These are phyloP conservation scores for Troglohyphantes excavatus DNA, from an alignment of 2,888 invertebrate species.

Conservation along the genomic window DNA sequence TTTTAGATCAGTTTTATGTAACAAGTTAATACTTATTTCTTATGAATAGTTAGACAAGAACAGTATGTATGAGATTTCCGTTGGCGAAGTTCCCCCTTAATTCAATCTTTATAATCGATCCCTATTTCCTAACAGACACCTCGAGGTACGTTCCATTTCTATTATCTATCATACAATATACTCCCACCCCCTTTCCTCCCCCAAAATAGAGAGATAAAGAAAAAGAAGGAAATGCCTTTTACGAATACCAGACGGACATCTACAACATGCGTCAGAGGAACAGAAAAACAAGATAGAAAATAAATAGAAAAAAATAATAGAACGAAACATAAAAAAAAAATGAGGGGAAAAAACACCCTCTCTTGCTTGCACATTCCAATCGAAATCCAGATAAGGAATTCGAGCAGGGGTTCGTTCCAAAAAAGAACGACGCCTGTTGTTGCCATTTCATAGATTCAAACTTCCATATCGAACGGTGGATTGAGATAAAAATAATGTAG, in stretches of 20 bases:
- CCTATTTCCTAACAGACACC: constrained; percentile 68
- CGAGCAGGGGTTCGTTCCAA: constrained; percentile 14
- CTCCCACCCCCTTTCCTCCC: constrained; percentile 9
- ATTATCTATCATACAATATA: background rate
- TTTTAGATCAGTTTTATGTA: too few species aligned
- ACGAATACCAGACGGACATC: background rate
- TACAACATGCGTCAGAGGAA: background rate
- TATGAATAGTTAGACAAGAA: too few species aligned
- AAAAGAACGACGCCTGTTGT: background rate
- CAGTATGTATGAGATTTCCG: too few species aligned
- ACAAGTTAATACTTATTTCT: too few species aligned
- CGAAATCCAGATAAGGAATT: constrained; percentile 55
- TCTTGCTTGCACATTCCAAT: constrained; percentile 52
- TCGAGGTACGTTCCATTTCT: constrained; percentile 25
- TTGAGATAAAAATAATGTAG: background rate
- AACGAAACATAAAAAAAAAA: background rate
- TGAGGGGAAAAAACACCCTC: background rate
- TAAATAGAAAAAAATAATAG: constrained; percentile 1
- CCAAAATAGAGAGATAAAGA: constrained; percentile 7
- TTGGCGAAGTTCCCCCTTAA: background rate
- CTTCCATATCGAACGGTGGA: constrained; percentile 25
- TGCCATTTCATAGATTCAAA: constrained; percentile 49
- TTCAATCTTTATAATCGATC: constrained; percentile 69
- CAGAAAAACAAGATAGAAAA: background rate
- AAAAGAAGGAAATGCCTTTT: constrained; percentile 12